Evolutionary conservation across 2,888 invertebrate species (phyloP), one percentile per base, ranked within the genome.

Genomic region (Latrodectus elegans): DNA sequence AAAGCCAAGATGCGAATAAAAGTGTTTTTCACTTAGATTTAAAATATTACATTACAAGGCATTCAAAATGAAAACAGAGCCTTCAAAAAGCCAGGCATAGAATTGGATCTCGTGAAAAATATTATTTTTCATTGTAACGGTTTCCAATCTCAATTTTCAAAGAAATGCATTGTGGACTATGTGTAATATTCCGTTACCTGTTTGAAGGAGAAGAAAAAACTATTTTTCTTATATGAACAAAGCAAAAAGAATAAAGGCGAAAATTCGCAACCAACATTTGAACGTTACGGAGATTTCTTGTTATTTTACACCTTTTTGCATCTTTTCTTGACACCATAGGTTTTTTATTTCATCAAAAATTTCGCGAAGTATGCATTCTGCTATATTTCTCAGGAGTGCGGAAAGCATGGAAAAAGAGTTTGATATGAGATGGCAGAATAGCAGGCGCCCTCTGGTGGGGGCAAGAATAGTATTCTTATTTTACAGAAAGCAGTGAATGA

Each of bases 291-390:
- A 60, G 60, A 26, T 71, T 51, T 26, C 72, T 52, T 81, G 81
- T 81, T 81, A 81, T 81, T 81, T 81, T 73, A 81, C 81, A 81
- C 81, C 73, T 73, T 81, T 53, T 70, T 71, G 79, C 70, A 70
- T 71, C 70, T 79, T 55, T 73, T 73, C 53, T 22, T 72, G 79
- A 83, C 76, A 83, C 67, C 77, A 77, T 64, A 72, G 70, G 53
- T 67, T 75, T 68, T 55, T 38, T 73, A 53, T 22, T 64, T n/a
- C n/a, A 67, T 55, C 53, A 26, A 38, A 53, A 6, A 14, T 60
- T 11, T 15, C 12, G 60, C 60, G 60, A 12, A 60, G 14, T 60
- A 9, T n/a, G 60, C 60, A 60, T 60, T 60, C n/a, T 60, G 60
- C 60, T 11, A 60, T 60, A 68, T 26, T 22, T 68, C 67, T 26